These are phyloP conservation scores for Xenus cinereus DNA, from an alignment of 2,113 vertebrate genomes.

Conservation along the genomic window DNA sequence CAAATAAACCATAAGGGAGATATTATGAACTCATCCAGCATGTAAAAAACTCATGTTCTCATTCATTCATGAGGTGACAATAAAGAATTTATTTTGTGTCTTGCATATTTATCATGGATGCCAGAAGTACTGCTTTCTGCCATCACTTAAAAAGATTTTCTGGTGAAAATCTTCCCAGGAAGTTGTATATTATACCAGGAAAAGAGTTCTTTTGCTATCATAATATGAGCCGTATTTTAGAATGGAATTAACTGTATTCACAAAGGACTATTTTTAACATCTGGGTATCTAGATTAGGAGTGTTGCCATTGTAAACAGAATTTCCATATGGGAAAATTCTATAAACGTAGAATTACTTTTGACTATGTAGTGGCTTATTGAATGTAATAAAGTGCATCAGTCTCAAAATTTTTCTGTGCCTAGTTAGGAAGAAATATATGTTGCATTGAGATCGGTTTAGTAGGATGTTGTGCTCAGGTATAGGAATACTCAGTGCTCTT, in stretches of 20 bases:
- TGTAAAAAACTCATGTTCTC: background rate
- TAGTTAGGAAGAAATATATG: background rate
- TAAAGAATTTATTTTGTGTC: constrained; percentile 18
- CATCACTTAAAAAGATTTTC: background rate
- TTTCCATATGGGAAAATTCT: background rate
- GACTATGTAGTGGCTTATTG: background rate
- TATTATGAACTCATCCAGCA: background rate
- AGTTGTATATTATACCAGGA: background rate
- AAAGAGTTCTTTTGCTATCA: background rate
- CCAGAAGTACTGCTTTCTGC: constrained; percentile 23
- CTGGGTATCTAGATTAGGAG: background rate
- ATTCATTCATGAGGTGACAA: background rate
- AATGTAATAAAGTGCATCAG: background rate
- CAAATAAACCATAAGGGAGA: constrained; percentile 20
- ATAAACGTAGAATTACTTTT: background rate
- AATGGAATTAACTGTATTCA: background rate
- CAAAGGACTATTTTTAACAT: background rate
- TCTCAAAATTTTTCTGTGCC: background rate
- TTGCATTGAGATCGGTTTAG: background rate
- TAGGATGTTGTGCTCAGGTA: background rate
- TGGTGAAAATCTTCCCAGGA: background rate
- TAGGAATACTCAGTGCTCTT: background rate
- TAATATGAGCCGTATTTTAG: background rate
- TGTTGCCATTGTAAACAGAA: background rate
- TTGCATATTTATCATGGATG: background rate